Base-by-base conservation (phyloP, 2,888 invertebrate genomes). In the Chrysolina haemoptera region DNA sequence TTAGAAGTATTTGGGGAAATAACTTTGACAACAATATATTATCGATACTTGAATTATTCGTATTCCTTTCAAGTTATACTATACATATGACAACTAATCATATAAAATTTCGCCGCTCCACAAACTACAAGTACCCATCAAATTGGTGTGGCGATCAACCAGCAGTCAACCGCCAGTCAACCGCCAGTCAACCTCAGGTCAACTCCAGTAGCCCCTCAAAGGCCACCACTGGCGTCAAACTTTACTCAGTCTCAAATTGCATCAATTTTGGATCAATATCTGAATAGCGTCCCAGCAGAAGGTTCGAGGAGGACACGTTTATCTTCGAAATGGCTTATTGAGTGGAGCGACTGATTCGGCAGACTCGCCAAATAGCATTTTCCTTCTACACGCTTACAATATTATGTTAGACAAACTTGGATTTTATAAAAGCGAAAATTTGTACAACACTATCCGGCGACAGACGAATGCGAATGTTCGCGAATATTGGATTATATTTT, bases 221-320 rank as follows among this genome's bases (percentile, higher is more conserved):
- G 50, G 65, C 59, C 70, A 70, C 70, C 74, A 74, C 74, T 70
- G 68, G 68, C 48, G 50, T 67, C 40, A 75, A 76, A 83, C 82
- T 83, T 81, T 79, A 80, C 83, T 82, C 81, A 85, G 85, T 85
- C 86, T 86, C 86, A 85, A 86, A 86, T 86, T 86, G 86, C 86
- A 86, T 86, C 86, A 86, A 86, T 86, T 86, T 85, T 81, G 84
- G 86, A 86, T 86, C 86, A 85, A 86, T 86, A 86, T 86, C 86
- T 80, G 73, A 75, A 72, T 78, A 81, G 84, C 73, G 53, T 80
- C 73, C 78, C 83, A 80, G 79, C 71, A 71, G 48, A 74, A 70
- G 74, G 73, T 74, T 78, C 76, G 67, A 71, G 70, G 73, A 76
- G 69, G 79, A 64, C 73, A 70, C 79, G 79, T 80, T 78, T 75